Percentiles rank a stretch among this genome's conserved stretches.
phyloP scores from a whole-genome alignment of 2,888 invertebrate species.

The Campoletis raptor region DNA sequence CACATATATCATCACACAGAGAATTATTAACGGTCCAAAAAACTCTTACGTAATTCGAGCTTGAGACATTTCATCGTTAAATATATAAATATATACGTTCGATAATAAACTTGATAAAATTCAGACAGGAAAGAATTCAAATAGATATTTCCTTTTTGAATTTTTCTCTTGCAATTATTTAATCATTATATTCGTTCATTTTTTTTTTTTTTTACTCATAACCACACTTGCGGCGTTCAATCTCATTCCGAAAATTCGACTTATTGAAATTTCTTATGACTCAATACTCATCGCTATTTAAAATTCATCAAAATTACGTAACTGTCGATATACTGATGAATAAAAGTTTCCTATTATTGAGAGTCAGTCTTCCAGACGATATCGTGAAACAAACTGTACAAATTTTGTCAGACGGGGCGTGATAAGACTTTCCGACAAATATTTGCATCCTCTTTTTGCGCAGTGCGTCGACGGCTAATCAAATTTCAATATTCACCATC shows the following conservation, averaged over 20 bases:
- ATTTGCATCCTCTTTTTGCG: conserved; percentile 23
- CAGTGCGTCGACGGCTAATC: conserved; percentile 1
- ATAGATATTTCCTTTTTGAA: neutral
- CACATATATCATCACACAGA: neutral
- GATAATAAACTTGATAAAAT: neutral
- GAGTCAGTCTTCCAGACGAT: neutral
- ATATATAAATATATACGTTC: neutral
- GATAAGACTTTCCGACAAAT: conserved; percentile 37
- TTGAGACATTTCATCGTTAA: neutral
- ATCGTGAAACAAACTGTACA: conserved; percentile 17
- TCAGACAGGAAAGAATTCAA: neutral
- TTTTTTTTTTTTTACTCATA: neutral
- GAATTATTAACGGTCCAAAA: conserved; percentile 22
- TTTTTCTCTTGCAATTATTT: neutral
- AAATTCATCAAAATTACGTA: neutral
- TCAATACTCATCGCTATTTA: neutral
- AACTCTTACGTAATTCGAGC: conserved; percentile 15
- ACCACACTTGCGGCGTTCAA: neutral
- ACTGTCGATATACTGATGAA: neutral
- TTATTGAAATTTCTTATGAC: neutral
- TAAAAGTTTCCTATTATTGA: neutral
- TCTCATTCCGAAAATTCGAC: neutral
- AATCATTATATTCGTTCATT: neutral
- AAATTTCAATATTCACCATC: conserved; percentile 28
- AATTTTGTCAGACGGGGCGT: conserved; percentile 20